phyloP scores from a whole-genome alignment of 2,797 vertebrate genomes.

The Hypotaenidia philippensis region DNA sequence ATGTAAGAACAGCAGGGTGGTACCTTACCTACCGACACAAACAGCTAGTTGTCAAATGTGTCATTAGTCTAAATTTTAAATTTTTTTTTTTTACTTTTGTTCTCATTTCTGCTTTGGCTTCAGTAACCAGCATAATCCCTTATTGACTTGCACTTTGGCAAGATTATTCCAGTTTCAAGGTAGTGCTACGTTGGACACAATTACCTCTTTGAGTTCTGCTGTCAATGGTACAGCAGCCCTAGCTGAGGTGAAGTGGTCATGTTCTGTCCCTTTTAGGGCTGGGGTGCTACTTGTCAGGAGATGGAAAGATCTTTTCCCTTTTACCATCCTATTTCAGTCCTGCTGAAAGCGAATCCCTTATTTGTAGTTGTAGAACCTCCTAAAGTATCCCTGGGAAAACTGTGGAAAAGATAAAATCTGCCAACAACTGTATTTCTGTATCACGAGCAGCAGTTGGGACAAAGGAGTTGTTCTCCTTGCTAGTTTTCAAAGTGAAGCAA shows the following conservation, averaged over 20 bases:
- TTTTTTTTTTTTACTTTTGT: background rate
- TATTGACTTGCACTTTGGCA: background rate
- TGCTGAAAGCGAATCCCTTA: background rate
- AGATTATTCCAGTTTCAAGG: background rate
- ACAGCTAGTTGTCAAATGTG: background rate
- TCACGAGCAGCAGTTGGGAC: background rate
- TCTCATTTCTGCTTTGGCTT: background rate
- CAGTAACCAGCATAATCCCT: background rate
- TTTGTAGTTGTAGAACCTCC: background rate
- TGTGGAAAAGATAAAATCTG: background rate
- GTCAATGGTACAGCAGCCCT: background rate
- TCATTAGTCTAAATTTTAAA: background rate
- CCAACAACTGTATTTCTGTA: background rate
- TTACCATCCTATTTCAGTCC: background rate
- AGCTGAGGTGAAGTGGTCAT: background rate
- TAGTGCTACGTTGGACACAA: accelerated
- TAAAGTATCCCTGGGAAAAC: background rate
- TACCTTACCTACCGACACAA: background rate
- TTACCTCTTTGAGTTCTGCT: background rate
- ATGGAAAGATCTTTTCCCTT: background rate
- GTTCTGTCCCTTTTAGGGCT: background rate
- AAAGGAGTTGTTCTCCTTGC: background rate
- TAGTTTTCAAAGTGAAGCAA: background rate
- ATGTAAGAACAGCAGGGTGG: background rate
- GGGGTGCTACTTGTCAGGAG: background rate